These are phyloP conservation scores for Petaurus breviceps DNA, from an alignment of 2,113 vertebrate species.

Conservation along the genomic window DNA sequence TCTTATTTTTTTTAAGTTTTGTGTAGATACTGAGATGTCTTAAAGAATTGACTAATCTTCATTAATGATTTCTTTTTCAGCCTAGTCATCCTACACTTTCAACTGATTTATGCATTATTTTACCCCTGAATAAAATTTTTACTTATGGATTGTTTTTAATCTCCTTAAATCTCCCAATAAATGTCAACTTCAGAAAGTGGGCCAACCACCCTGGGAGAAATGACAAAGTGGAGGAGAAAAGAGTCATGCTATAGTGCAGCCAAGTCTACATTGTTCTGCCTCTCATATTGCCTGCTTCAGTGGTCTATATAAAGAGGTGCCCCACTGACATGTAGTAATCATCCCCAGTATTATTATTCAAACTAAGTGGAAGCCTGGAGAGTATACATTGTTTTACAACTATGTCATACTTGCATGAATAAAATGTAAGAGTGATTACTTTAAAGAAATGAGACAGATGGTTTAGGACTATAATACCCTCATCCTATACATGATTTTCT, in stretches of 20 bases:
- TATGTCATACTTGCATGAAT: background rate
- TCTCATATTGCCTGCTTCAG: background rate
- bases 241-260: background rate
- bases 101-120: background rate
- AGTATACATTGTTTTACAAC: background rate
- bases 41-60: background rate
- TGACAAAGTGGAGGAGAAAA: background rate
- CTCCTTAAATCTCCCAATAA: background rate
- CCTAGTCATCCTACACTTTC: background rate
- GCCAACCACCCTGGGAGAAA: background rate
- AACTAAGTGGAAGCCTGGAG: background rate
- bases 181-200: background rate
- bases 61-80: background rate
- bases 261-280: background rate
- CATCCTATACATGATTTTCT: background rate
- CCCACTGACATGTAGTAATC: background rate
- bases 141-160: background rate
- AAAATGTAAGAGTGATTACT: constrained; percentile 10
- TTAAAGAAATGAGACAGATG: background rate
- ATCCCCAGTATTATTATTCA: background rate
- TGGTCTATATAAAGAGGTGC: background rate
- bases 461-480: background rate
- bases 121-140: background rate
- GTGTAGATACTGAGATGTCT: background rate
- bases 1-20: background rate